Percentiles rank a stretch among this genome's conserved stretches.
These are phyloP conservation scores for Timandra comae DNA, from an alignment of 2,888 invertebrate genomes.

Conservation along the genomic window DNA sequence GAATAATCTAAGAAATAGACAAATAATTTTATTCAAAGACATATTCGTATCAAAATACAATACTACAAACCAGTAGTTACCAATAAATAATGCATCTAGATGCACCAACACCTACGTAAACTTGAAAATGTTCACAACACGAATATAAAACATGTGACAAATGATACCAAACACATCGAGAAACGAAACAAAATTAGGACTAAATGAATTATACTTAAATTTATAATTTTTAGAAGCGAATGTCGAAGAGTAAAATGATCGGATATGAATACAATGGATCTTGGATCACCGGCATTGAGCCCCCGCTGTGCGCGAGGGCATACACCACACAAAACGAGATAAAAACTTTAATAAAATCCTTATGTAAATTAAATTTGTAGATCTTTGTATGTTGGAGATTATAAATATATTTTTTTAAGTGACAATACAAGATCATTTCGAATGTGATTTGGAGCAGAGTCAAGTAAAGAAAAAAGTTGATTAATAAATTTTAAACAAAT, in stretches of 20 bases:
- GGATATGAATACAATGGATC: constrained; percentile 64
- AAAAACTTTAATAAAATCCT: constrained; percentile 64
- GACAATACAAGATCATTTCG: constrained; percentile 29
- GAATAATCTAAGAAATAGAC: no score
- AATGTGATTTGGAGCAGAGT: constrained; percentile 14
- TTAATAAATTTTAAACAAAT: constrained; percentile 11
- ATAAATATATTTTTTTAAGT: constrained; percentile 41
- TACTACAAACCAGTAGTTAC: not conserved
- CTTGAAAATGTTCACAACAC: constrained; percentile 1
- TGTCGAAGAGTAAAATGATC: constrained; percentile 60
- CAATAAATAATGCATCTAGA: not conserved
- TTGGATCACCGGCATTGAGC: constrained; percentile 43
- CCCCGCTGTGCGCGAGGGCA: constrained; percentile 59
- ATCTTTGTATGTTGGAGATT: constrained; percentile 38
- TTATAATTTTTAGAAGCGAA: constrained; percentile 65
- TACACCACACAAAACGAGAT: constrained; percentile 53
- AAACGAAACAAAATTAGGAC: constrained; percentile 21
- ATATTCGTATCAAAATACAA: no score
- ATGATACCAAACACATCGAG: constrained; percentile 12
- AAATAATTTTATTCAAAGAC: no score
- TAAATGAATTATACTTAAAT: constrained; percentile 45
- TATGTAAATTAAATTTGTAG: constrained; percentile 71
- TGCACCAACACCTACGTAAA: not conserved
- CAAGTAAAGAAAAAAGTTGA: constrained; percentile 2
- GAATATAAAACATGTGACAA: constrained; percentile 17